Base-by-base conservation (phyloP, 2,797 vertebrate species). In the Microcaecilia unicolor region DNA sequence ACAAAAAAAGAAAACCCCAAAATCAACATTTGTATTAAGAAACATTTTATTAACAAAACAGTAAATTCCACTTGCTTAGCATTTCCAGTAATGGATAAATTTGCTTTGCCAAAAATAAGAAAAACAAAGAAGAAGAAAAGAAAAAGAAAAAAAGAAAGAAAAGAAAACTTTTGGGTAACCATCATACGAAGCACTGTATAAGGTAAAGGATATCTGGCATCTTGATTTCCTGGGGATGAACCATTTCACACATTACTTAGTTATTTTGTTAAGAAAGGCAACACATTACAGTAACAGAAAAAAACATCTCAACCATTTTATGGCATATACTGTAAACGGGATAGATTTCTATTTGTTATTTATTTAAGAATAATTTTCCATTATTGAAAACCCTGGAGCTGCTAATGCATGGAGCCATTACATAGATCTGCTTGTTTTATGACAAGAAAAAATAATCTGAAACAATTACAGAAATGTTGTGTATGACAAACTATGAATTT, bases 31-130 rank as follows among this genome's bases (percentile, higher is more conserved):
- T 85, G 76, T 85, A 83, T 81, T 84, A 86, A 85, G 79, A 86
- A 86, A 84, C 78, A 82, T 83, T 88, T 88, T 86, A 85, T 86
- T 85, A 86, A 88, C 78, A 86, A 86, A 86, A 85, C 79, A 81
- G 79, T 84, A 81, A 85, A 78, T 82, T 86, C 78, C 84, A 87
- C 79, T 84, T 84, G 80, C 78, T 83, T 83, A 86, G 81, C 83
- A 85, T 86, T 85, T 86, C 78, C 80, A 82, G 69, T 84, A 85
- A 84, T 86, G 82, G 79, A 76, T 85, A 87, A 82, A 76, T 84
- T 83, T 82, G 81, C 77, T 76, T 84, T 85, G 83, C 82, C 85
- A 86, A 80, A 85, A 84, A 56, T 67, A 55, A 58, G 58, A 72
- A 78, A 74, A 62, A 74, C 47, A n/a, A n/a, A n/a, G n/a, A n/a